Evolutionary conservation across 2,888 invertebrate genomes (phyloP).

Genomic region (Tetranychus truncatus): DNA sequence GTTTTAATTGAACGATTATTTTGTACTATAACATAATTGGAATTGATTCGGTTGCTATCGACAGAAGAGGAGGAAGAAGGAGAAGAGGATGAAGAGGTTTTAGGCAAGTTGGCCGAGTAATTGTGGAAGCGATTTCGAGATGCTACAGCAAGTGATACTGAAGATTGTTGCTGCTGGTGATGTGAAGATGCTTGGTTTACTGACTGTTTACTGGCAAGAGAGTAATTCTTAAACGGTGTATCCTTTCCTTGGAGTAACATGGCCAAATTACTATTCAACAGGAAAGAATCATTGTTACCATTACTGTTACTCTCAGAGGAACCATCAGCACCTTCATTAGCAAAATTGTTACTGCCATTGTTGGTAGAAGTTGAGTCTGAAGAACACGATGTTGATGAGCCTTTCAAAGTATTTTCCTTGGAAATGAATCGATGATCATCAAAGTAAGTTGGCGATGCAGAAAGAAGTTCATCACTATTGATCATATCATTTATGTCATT

Average conservation of each 20-base stretch:
- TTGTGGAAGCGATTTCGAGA: conserved; percentile 1
- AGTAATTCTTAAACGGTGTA: not conserved
- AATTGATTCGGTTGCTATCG: conserved; percentile 1
- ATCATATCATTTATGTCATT: conserved; percentile 9
- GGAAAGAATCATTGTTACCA: not conserved
- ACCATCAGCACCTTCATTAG: not conserved
- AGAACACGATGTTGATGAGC: not conserved
- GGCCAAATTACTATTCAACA: conserved; percentile 10
- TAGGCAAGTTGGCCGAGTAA: not conserved
- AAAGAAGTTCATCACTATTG: conserved; percentile 2
- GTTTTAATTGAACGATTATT: conserved; percentile 1
- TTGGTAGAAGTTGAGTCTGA: not conserved
- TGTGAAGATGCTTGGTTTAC: not conserved
- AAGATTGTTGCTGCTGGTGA: not conserved
- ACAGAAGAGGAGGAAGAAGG: not conserved
- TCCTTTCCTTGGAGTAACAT: conserved; percentile 11
- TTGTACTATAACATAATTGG: conserved; percentile 9
- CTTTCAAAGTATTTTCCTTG: not conserved
- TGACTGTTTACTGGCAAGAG: not conserved
- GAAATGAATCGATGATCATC: not conserved
- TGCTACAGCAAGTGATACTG: not conserved
- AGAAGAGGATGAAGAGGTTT: not conserved
- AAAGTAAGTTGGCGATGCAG: conserved; percentile 3
- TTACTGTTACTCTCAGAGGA: not conserved
- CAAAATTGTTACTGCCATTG: not conserved